Evolutionary conservation across 2,888 invertebrate species (phyloP).

Genomic region (Chaitophorus viminalis): DNA sequence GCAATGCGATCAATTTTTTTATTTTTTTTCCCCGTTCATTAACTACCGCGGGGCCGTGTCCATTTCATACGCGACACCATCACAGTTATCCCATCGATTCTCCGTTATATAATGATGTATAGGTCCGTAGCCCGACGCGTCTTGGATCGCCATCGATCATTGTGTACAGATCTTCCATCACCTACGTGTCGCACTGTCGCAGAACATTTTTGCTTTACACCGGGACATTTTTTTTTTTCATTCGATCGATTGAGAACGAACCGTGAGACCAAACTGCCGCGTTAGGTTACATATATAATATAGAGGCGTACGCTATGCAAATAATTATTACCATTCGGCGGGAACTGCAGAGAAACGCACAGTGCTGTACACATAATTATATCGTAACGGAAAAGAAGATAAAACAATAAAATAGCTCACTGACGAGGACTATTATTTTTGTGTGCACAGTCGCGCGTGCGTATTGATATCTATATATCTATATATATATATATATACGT

Average conservation of each 20-base stretch:
- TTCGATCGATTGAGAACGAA: no score
- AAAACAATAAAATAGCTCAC: neutral
- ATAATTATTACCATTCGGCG: neutral
- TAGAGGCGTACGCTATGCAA: neutral
- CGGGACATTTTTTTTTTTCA: no score
- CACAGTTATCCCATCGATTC: neutral
- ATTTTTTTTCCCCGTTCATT: neutral
- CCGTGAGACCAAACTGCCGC: neutral
- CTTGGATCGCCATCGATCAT: neutral
- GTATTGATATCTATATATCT: no score
- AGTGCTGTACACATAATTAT: no score
- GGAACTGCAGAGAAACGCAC: neutral
- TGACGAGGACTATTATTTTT: slow-evolving; percentile 26
- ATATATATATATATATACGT: no score
- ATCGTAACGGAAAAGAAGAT: no score
- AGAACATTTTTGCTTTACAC: no score
- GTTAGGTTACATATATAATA: no score
- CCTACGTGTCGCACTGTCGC: no score
- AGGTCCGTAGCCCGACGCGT: neutral
- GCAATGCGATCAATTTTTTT: no score
- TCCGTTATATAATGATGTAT: neutral
- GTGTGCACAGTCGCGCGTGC: neutral
- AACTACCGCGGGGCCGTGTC: neutral
- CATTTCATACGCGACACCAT: neutral
- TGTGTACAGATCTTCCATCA: neutral